Evolutionary conservation across 1,140 invertebrate genomes (phyloP), one percentile per base, ranked within the genome.

Genomic region (Branchinecta lynchi): DNA sequence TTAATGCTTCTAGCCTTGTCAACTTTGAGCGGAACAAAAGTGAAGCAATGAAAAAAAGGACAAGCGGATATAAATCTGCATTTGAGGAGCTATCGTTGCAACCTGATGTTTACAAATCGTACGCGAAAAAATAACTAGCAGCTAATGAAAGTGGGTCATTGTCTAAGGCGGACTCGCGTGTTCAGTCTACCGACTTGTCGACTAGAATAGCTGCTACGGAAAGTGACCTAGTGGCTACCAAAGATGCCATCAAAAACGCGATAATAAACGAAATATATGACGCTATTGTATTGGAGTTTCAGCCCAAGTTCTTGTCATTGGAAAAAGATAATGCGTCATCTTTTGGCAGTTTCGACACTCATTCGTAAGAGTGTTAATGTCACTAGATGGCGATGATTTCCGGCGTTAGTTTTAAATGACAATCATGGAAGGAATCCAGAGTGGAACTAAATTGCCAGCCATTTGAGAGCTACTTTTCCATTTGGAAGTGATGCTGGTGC

Each of bases 1-100:
- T 51, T 51, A 51, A n/a, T 51, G 46, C 9, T 9, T 51, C 46
- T n/a, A 9, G 46, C n/a, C 9, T 51, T 9, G 46, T 51, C 46
- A n/a, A 51, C n/a, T 51, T 51, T 51, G 46, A 51, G 46, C 46
- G 46, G 9, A 51, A 51, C 46, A 51, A 51, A n/a, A 51, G 46
- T 51, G 46, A 51, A 51, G 46, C 46, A 9, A 51, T 51, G 46
- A 51, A n/a, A 51, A 51, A 51, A 51, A 51, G n/a, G 46, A 51
- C 9, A 9, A 51, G n/a, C n/a, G 46, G 46, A 51, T 51, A 51
- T 51, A 51, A 51, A n/a, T 9, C 46, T 9, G 46, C n/a, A 51
- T 51, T 51, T 51, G 46, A 51, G 46, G 46, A 51, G n/a, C 46
- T 51, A 9, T 9, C 46, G 9, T 51, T 51, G n/a, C 9, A 9